phyloP scores from a whole-genome alignment of 2,113 vertebrate species.

The Brachirus orientalis region DNA sequence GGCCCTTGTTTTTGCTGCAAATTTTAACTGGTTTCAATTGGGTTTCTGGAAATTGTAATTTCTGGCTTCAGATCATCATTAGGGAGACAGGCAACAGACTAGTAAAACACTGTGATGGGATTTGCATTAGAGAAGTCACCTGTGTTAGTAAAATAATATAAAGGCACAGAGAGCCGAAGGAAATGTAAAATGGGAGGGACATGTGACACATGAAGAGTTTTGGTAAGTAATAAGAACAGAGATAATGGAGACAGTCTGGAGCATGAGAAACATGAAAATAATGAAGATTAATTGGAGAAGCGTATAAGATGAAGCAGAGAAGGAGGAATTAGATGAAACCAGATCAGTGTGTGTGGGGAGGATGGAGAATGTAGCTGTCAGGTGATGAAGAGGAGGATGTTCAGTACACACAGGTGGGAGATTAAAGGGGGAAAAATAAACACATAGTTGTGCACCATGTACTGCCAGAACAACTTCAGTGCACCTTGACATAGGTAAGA shows the following conservation, averaged over 20 bases:
- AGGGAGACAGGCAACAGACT: background rate
- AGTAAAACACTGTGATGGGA: background rate
- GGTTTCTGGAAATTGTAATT: background rate
- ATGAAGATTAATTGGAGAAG: slow-evolving; percentile 11
- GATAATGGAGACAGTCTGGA: background rate
- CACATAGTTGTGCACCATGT: too few species aligned
- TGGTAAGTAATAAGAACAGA: background rate
- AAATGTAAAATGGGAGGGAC: background rate
- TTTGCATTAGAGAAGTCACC: background rate
- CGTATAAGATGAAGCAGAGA: background rate
- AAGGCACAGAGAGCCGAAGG: background rate
- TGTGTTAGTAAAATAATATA: too few species aligned
- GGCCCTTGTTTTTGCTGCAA: too few species aligned
- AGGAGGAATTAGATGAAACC: background rate
- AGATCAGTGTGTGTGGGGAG: slow-evolving; percentile 1
- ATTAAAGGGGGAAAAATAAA: too few species aligned
- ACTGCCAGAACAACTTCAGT: too few species aligned
- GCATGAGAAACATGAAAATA: background rate
- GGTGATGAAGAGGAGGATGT: slow-evolving; percentile 13
- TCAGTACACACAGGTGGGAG: background rate
- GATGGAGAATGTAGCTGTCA: background rate
- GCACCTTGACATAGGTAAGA: too few species aligned
- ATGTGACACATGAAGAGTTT: background rate
- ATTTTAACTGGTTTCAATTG: background rate
- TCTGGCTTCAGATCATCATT: background rate